These are phyloP conservation scores for Gephyroberyx darwinii DNA, from an alignment of 2,797 vertebrate species.

Conservation along the genomic window DNA sequence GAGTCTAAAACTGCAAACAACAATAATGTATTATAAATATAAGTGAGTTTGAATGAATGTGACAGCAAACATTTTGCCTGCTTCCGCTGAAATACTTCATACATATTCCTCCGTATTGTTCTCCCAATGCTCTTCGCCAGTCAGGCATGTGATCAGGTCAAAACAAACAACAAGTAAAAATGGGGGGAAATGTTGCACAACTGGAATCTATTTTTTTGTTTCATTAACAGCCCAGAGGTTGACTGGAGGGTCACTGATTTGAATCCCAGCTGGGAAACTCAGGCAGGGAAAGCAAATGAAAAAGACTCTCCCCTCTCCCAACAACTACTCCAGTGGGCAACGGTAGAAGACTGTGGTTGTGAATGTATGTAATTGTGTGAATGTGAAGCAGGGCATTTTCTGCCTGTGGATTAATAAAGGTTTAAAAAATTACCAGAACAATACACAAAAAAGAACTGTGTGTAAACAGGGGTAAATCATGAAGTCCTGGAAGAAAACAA, in stretches of 20 bases:
- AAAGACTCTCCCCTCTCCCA: background rate
- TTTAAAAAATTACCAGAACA: conserved; percentile 1
- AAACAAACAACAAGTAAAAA: conserved; percentile 25
- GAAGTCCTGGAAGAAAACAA: background rate
- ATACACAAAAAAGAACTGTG: background rate
- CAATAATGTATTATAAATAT: background rate
- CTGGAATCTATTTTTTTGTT: background rate
- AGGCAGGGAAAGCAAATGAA: background rate
- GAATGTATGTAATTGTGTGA: background rate
- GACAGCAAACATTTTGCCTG: background rate
- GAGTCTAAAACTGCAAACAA: conserved; percentile 9
- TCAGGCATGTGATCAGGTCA: background rate
- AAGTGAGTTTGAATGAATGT: background rate
- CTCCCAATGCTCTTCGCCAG: background rate
- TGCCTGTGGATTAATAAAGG: background rate
- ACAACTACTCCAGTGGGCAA: background rate
- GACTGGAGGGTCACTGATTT: background rate
- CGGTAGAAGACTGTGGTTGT: conserved; percentile 1
- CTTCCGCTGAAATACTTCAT: background rate
- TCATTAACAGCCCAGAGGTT: too few species aligned
- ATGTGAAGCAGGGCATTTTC: background rate
- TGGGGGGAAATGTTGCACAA: background rate
- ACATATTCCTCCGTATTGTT: background rate
- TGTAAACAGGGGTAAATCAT: background rate
- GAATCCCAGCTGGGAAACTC: background rate